Conservation (phyloP, 2,888 invertebrate genomes). For the Pammene aurita region DNA sequence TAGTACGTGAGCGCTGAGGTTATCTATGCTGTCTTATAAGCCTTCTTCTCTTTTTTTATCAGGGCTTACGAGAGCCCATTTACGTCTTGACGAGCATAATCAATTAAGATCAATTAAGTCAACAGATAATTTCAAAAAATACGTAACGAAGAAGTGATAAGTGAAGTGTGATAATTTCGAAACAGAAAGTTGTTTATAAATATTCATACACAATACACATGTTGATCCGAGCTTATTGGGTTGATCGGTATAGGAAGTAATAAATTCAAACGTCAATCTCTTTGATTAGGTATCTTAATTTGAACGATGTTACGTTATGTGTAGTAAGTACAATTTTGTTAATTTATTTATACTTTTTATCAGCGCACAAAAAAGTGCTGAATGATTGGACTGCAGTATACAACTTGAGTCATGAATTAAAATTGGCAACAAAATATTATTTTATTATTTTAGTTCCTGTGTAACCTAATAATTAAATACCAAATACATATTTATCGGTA, state of each 20-base stretch:
- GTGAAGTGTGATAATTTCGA: background rate
- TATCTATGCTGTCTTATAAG: too few relatives aligned
- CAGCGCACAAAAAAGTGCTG: background rate
- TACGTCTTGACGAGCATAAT: too few relatives aligned
- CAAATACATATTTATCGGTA: too few relatives aligned
- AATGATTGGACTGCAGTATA: background rate
- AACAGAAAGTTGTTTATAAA: constrained; percentile 8
- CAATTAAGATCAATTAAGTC: too few relatives aligned
- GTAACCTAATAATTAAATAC: too few relatives aligned
- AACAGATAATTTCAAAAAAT: too few relatives aligned
- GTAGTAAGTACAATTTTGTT: too few relatives aligned
- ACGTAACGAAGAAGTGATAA: background rate
- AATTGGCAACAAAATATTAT: background rate
- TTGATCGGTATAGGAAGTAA: background rate
- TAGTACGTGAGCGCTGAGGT: too few relatives aligned
- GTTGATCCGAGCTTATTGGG: background rate
- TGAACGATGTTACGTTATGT: background rate
- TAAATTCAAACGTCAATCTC: background rate
- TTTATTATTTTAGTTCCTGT: too few relatives aligned
- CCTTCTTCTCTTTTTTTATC: too few relatives aligned
- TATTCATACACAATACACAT: background rate
- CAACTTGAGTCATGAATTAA: background rate
- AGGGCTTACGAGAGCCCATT: too few relatives aligned
- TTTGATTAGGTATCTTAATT: background rate
- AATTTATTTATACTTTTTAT: constrained; percentile 1